Evolutionary conservation across 2,888 invertebrate species (phyloP).

Genomic region (Teleiodes luculella): DNA sequence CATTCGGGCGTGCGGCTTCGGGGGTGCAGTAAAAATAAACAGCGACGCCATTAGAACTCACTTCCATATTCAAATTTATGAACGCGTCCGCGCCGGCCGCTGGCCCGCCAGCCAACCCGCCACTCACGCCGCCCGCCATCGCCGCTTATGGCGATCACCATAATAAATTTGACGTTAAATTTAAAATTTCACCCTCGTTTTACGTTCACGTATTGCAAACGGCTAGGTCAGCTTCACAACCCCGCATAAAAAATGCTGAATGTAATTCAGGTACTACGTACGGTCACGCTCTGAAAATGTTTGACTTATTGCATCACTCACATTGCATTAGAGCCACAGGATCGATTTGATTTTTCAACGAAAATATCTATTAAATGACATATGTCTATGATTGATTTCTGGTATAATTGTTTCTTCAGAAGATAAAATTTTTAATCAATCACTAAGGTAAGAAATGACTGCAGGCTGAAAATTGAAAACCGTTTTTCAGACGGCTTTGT

Average conservation of each 20-base stretch:
- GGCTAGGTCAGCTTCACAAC: slow-evolving; percentile 10
- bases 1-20: slow-evolving; percentile 77
- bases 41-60: slow-evolving; percentile 79
- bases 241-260: slow-evolving; percentile 1
- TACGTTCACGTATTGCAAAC: slow-evolving; percentile 35
- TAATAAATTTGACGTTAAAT: slow-evolving; percentile 66
- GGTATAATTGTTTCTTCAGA: too few species aligned
- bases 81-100: slow-evolving; percentile 56
- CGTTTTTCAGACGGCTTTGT: too few species aligned
- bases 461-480: too few species aligned
- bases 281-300: background rate
- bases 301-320: too few species aligned
- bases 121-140: slow-evolving; percentile 42
- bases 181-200: slow-evolving; percentile 63
- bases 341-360: too few species aligned
- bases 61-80: slow-evolving; percentile 80
- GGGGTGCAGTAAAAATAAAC: slow-evolving; percentile 80
- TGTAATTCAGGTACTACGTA: background rate
- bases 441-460: too few species aligned
- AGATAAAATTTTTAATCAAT: too few species aligned
- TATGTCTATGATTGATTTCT: too few species aligned
- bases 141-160: slow-evolving; percentile 34
- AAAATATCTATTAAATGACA: too few species aligned
- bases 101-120: slow-evolving; percentile 24
- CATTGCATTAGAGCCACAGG: too few species aligned